Base-by-base conservation (phyloP, 2,888 invertebrate species). In the Xanthostigma xanthostigma region DNA sequence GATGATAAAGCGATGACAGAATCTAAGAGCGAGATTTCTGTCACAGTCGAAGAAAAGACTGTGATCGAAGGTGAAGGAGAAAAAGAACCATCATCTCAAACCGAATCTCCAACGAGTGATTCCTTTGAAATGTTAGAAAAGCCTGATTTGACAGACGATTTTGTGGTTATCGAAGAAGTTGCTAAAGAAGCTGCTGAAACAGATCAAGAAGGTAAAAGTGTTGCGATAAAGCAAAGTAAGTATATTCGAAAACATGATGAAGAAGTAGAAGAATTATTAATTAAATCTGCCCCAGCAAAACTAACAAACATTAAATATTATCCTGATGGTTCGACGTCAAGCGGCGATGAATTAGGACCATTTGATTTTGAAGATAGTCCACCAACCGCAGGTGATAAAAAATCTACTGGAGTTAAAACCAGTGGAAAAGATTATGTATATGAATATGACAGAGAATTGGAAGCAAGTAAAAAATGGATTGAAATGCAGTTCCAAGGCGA, bases 61-160 rank as follows among this genome's bases (percentile, higher is more conserved):
- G 62, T 72, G 37, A 72, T 73, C 14, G 50, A 51, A 37, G 70
- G 69, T 54, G 53, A 57, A n/a, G 74, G 76, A 53, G 74, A 76
- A 53, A 49, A 49, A 44, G 64, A 62, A 44, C 59, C 60, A 14
- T 64, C 64, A 49, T 63, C 64, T 46, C 64, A 64, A 45, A 63
- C 66, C 3, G 82, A 85, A 56, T 88, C 88, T 0, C 87, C 87
- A 0, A 81, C 77, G 9, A 84, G 83, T 58, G 89, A 89, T 62
- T 89, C 89, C 27, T 90, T 90, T 64, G 90, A 90, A 72, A 76
- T 90, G 73, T 72, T 90, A 1, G 89, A 90, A 57, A 88, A 87
- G 60, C 88, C 89, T 1, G 86, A 86, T 60, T 78, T 89, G 55
- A 84, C 86, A 55, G 90, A 90, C 59, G 89, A 90, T 57, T 89